A percentile compares a stretch with the other conserved stretches of the same genome.
Evolutionary conservation across 2,888 invertebrate genomes (phyloP).

Genomic region (Scelioninae gen. 2): DNA sequence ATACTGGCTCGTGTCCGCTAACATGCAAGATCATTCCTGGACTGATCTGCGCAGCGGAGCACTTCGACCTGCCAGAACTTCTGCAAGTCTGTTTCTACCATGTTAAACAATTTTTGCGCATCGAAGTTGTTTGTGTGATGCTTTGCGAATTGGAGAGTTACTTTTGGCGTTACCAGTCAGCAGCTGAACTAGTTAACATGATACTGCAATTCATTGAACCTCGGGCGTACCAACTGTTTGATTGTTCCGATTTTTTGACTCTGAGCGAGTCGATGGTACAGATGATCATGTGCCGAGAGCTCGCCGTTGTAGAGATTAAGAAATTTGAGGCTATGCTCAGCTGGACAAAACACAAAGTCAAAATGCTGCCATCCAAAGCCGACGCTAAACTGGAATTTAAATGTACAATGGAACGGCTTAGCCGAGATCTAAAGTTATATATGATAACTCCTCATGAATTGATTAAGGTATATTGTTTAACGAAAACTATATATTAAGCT

Average conservation of each 20-base stretch:
- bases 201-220: conserved; percentile 93
- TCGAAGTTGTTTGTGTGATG: conserved; percentile 96
- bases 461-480: conserved; percentile 81
- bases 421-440: conserved; percentile 91
- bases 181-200: conserved; percentile 95
- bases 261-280: conserved; percentile 96
- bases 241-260: conserved; percentile 88
- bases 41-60: conserved; percentile 94
- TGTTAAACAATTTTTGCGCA: conserved; percentile 93
- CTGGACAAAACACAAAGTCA: conserved; percentile 92
- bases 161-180: conserved; percentile 96
- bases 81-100: conserved; percentile 96
- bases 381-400: conserved; percentile 91
- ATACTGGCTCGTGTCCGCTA: conserved; percentile 93
- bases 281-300: conserved; percentile 93
- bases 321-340: conserved; percentile 95
- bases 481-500: no score
- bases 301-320: conserved; percentile 91
- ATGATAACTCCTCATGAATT: conserved; percentile 94
- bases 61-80: conserved; percentile 93
- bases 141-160: conserved; percentile 94
- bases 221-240: conserved; percentile 89
- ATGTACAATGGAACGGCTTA: conserved; percentile 93
- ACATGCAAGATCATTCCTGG: conserved; percentile 95
- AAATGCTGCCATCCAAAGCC: conserved; percentile 80